Evolutionary conservation across 1,140 invertebrate species (phyloP).

Genomic region (Drosophila melanica): DNA sequence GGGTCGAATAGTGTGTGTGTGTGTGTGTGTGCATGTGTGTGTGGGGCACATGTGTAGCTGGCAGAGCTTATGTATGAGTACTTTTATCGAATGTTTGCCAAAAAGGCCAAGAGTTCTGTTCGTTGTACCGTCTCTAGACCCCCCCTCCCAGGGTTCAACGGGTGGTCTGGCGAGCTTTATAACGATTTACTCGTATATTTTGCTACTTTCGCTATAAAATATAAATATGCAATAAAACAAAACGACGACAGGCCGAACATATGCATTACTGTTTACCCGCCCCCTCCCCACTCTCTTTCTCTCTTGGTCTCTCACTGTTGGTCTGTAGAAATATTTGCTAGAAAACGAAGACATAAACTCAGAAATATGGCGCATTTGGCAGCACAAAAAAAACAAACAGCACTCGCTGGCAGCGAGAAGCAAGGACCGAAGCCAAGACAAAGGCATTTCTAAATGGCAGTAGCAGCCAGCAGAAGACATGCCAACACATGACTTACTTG

Average conservation of each 20-base stretch:
- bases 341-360: conserved; percentile 78
- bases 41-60: conserved; percentile 63
- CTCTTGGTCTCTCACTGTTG: background rate
- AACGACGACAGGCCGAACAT: conserved; percentile 75
- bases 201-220: conserved; percentile 81
- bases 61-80: conserved; percentile 63
- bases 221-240: conserved; percentile 83
- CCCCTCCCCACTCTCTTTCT: conserved; percentile 18
- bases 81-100: conserved; percentile 64
- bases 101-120: conserved; percentile 50
- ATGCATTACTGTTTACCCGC: conserved; percentile 58
- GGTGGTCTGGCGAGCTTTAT: conserved; percentile 41
- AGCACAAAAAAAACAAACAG: conserved; percentile 41
- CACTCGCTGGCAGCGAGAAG: conserved; percentile 11
- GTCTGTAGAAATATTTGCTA: conserved; percentile 61
- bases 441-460: conserved; percentile 73
- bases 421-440: conserved; percentile 47
- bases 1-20: conserved; percentile 13
- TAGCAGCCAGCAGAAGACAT: conserved; percentile 49
- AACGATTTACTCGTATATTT: conserved; percentile 77
- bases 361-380: conserved; percentile 78
- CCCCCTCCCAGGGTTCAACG: background rate
- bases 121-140: conserved; percentile 9
- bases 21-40: conserved; percentile 30
- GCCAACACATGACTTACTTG: conserved; percentile 48